These are phyloP conservation scores for Oryzias celebensis DNA, from an alignment of 2,113 vertebrate genomes.

Conservation along the genomic window DNA sequence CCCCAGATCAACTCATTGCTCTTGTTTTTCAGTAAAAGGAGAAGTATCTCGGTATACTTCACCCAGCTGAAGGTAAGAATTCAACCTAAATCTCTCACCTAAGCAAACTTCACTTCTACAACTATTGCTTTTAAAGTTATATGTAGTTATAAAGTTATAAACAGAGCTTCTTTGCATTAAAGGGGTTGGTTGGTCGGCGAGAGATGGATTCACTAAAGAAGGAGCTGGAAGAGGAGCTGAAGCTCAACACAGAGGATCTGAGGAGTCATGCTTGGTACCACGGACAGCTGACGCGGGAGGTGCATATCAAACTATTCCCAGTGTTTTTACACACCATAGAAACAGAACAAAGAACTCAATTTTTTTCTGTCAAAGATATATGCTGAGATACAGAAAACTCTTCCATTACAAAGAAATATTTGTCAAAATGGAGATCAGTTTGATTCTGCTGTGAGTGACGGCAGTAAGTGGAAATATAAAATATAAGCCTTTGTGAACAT, in stretches of 20 bases:
- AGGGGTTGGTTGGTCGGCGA: conserved; percentile 65
- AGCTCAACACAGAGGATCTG: conserved; percentile 78
- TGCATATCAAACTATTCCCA: conserved; percentile 25
- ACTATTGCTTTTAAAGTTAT: too few relatives aligned
- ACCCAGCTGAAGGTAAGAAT: conserved; percentile 72
- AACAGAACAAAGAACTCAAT: background rate
- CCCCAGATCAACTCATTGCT: conserved; percentile 29
- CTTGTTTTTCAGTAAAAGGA: conserved; percentile 74
- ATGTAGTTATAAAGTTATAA: too few relatives aligned
- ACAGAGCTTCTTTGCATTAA: conserved; percentile 6
- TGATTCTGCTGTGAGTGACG: too few relatives aligned
- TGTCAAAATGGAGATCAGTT: too few relatives aligned
- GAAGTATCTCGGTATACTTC: conserved; percentile 71
- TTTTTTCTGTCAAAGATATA: background rate
- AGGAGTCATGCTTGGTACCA: conserved; percentile 87
- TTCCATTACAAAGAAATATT: too few relatives aligned
- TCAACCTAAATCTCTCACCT: background rate
- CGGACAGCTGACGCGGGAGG: conserved; percentile 80
- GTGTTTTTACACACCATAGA: background rate
- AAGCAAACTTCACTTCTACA: background rate
- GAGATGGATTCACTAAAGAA: conserved; percentile 81
- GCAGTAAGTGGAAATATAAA: too few relatives aligned
- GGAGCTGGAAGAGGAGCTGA: conserved; percentile 84
- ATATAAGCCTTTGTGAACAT: too few relatives aligned
- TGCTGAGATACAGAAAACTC: too few relatives aligned